A percentile compares a stretch with the other conserved stretches of the same genome.
phyloP scores from a whole-genome alignment of 2,113 vertebrate species.

The Bombycilla garrulus region DNA sequence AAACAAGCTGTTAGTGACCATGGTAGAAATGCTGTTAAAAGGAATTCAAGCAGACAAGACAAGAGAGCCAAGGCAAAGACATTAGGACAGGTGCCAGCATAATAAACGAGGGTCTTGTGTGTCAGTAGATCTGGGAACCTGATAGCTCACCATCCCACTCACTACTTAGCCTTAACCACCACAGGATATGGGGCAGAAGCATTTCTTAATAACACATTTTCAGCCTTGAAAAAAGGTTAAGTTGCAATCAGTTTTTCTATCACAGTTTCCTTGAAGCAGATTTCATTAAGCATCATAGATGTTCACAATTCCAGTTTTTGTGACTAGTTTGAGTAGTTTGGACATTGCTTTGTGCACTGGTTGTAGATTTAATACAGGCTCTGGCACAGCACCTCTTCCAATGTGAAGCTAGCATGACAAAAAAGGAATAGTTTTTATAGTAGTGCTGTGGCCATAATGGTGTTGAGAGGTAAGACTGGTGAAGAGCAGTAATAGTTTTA shows the following conservation, averaged over 20 bases:
- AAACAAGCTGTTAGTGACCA: neutral
- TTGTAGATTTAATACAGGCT: neutral
- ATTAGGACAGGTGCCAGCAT: neutral
- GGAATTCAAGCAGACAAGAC: neutral
- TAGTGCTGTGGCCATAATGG: neutral
- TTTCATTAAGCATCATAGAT: neutral
- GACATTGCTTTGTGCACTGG: neutral
- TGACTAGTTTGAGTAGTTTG: neutral
- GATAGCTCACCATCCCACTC: neutral
- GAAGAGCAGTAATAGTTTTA: neutral
- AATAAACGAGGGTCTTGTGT: neutral
- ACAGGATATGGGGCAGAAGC: neutral
- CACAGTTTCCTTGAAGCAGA: neutral
- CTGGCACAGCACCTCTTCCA: neutral
- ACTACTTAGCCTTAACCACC: neutral
- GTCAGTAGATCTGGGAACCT: neutral
- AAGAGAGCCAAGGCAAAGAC: neutral
- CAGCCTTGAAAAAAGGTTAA: neutral
- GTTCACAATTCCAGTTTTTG: neutral
- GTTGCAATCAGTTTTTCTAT: neutral
- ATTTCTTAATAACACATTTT: neutral
- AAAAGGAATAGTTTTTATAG: neutral
- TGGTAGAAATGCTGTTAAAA: neutral
- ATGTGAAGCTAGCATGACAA: neutral
- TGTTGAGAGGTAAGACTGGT: neutral